phyloP scores from a whole-genome alignment of 2,797 vertebrate species.

The Tinamus major region DNA sequence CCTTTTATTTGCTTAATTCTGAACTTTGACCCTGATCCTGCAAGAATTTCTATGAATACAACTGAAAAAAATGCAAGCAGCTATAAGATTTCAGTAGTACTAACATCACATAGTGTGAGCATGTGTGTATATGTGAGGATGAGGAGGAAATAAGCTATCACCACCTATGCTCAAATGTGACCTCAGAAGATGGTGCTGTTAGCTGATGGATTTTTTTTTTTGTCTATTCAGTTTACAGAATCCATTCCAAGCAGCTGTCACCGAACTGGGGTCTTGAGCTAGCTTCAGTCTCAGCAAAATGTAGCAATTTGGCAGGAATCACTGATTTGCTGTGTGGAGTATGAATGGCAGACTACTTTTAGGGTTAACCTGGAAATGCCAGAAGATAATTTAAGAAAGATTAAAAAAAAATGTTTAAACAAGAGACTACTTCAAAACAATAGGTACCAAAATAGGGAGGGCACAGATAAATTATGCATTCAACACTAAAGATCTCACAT shows the following conservation, averaged over 20 bases:
- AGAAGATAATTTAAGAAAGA: conserved; percentile 18
- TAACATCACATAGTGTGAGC: background rate
- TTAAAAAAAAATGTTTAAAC: background rate
- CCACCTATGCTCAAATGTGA: conserved; percentile 40
- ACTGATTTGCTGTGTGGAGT: conserved; percentile 14
- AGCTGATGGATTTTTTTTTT: conserved; percentile 30
- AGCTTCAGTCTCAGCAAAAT: background rate
- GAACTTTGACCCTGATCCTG: background rate
- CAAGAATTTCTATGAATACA: background rate
- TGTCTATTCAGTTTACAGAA: conserved; percentile 26
- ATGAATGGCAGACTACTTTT: background rate
- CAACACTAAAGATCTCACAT: background rate
- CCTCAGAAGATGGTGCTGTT: conserved; percentile 34
- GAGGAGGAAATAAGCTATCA: conserved; percentile 30
- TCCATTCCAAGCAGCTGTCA: conserved; percentile 45
- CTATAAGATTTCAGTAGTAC: background rate
- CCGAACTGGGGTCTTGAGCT: conserved; percentile 36
- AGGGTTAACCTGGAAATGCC: conserved; percentile 30
- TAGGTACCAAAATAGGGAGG: conserved; percentile 32
- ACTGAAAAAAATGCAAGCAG: background rate
- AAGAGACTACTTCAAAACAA: conserved; percentile 39
- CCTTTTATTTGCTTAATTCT: background rate
- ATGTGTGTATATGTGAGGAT: background rate
- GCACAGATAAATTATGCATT: conserved; percentile 66
- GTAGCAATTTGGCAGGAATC: conserved; percentile 8